Evolutionary conservation across 2,888 invertebrate genomes (phyloP).

Genomic region (Amphipyra tragopoginis): DNA sequence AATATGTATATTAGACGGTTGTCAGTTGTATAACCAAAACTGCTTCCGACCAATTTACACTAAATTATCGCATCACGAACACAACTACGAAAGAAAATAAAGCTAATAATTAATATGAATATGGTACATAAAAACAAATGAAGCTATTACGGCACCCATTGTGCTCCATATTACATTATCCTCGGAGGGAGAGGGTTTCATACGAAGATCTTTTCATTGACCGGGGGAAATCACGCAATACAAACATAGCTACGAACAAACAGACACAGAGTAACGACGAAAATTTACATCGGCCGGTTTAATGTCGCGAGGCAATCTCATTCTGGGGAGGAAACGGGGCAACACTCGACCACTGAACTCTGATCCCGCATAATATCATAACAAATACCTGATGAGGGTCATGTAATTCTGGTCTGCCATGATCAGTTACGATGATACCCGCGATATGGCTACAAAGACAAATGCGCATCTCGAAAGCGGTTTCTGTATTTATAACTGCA

Average conservation of each 20-base stretch:
- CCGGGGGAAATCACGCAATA: constrained; percentile 77
- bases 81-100: constrained; percentile 43
- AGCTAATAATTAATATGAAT: constrained; percentile 60
- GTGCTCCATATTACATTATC: constrained; percentile 60
- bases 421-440: constrained; percentile 80
- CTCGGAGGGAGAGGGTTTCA: constrained; percentile 57
- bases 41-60: constrained; percentile 38
- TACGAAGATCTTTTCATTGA: constrained; percentile 71
- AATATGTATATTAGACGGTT: constrained; percentile 9
- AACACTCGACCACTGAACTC: constrained; percentile 69
- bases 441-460: constrained; percentile 84
- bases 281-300: constrained; percentile 88
- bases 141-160: constrained; percentile 60
- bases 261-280: constrained; percentile 81
- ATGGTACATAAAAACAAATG: constrained; percentile 65
- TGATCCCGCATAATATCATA: constrained; percentile 67
- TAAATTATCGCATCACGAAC: constrained; percentile 50
- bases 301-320: constrained; percentile 88
- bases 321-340: constrained; percentile 82
- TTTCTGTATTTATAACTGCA: constrained; percentile 70
- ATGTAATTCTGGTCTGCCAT: constrained; percentile 68
- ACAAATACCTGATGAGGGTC: constrained; percentile 63
- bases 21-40: constrained; percentile 24
- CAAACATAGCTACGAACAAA: constrained; percentile 72
- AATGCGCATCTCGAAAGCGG: constrained; percentile 78